phyloP scores from a whole-genome alignment of 92 coral and sea anemone genomes.

The Diadumene lineata region DNA sequence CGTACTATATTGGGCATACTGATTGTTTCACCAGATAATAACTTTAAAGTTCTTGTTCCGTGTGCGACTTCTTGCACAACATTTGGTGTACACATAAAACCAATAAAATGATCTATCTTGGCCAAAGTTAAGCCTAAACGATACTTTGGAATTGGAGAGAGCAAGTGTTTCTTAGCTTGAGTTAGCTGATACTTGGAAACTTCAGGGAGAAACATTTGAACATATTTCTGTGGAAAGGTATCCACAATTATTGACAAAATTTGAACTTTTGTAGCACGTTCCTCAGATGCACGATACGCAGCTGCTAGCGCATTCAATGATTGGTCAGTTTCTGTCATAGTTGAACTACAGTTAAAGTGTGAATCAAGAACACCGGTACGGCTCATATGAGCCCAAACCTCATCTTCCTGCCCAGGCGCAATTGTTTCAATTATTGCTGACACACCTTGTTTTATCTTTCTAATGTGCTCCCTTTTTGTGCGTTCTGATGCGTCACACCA shows the following conservation, averaged over 20 bases:
- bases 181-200: conserved; percentile 32
- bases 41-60: conserved; percentile 42
- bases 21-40: conserved; percentile 30
- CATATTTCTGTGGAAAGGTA: conserved; percentile 14
- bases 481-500: conserved; percentile 33
- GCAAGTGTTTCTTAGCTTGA: conserved; percentile 36
- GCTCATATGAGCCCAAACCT: conserved; percentile 26
- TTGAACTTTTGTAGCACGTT: conserved; percentile 36
- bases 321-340: conserved; percentile 9
- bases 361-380: conserved; percentile 16
- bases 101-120: conserved; percentile 42
- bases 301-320: conserved; percentile 44
- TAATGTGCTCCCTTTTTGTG: conserved; percentile 43
- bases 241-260: conserved; percentile 53
- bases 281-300: conserved; percentile 40
- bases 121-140: conserved; percentile 40
- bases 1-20: conserved; percentile 45
- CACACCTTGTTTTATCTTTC: conserved; percentile 44
- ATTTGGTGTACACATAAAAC: conserved; percentile 44
- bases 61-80: conserved; percentile 50
- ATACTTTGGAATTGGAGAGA: conserved; percentile 35
- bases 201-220: conserved; percentile 27
- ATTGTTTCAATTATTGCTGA: conserved; percentile 44
- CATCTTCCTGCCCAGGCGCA: conserved; percentile 57
- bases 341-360: conserved; percentile 5